phyloP scores from a whole-genome alignment of 2,113 vertebrate genomes.

The Cebidichthys violaceus region DNA sequence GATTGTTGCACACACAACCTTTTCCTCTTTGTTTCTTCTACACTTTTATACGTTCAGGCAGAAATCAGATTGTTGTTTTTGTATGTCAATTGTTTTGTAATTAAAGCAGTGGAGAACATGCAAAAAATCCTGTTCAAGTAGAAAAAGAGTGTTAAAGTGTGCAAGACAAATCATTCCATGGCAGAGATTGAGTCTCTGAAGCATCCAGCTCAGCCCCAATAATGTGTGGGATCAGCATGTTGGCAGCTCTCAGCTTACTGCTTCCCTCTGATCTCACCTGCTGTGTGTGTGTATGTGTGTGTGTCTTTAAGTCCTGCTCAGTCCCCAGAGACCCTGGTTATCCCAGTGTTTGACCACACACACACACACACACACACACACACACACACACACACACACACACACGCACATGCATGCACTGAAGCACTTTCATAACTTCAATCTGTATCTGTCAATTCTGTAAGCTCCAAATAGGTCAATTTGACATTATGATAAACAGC shows the following conservation, averaged over 20 bases:
- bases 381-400: background rate
- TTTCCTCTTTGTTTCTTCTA: background rate
- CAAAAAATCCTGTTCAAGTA: background rate
- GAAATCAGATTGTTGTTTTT: background rate
- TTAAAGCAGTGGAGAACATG: background rate
- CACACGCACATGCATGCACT: conserved; percentile 2
- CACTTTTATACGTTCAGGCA: background rate
- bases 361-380: background rate
- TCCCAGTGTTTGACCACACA: conserved; percentile 35
- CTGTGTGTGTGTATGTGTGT: conserved; percentile 30
- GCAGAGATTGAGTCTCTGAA: conserved; percentile 14
- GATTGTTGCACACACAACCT: too few relatives aligned
- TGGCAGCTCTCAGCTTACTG: conserved; percentile 46
- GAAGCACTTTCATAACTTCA: background rate
- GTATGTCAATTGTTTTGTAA: background rate
- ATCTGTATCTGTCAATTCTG: background rate
- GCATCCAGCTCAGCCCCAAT: conserved; percentile 34
- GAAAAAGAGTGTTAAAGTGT: background rate
- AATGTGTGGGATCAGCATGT: conserved; percentile 50
- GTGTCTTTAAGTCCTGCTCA: conserved; percentile 37
- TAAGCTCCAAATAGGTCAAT: background rate
- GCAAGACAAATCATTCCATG: background rate
- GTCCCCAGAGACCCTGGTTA: conserved; percentile 32
- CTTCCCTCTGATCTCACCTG: conserved; percentile 65
- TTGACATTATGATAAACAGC: background rate